A percentile compares a stretch with the other conserved stretches of the same genome.
Evolutionary conservation across 2,888 invertebrate species (phyloP).

Genomic region (Drosophila setosimentum): DNA sequence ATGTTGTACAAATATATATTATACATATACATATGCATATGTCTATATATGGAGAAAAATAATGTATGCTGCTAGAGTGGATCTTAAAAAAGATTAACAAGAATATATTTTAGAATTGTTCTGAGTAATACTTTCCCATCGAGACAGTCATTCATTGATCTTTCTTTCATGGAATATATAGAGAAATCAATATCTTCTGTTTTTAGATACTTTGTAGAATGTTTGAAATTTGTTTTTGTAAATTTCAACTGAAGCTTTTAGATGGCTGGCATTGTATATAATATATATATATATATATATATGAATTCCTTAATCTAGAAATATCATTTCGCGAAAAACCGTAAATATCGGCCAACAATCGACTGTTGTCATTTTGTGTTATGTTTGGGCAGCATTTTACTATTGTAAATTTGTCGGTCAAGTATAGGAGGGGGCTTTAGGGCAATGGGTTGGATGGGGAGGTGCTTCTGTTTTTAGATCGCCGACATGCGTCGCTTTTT

Average conservation of each 20-base stretch:
- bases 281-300: too few relatives aligned
- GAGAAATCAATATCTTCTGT: background rate
- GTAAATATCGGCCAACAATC: constrained; percentile 3
- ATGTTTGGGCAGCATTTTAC: constrained; percentile 14
- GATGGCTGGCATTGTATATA: background rate
- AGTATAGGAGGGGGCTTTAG: background rate
- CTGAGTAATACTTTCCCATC: background rate
- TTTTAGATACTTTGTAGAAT: background rate
- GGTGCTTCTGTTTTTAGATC: constrained; percentile 19
- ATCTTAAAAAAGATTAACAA: background rate
- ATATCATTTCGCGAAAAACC: background rate
- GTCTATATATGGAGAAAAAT: background rate
- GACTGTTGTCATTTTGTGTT: constrained; percentile 8
- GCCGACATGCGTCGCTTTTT: constrained; percentile 30
- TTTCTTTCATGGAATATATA: background rate
- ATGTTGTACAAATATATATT: constrained; percentile 28
- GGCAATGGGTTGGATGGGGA: background rate
- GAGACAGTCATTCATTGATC: background rate
- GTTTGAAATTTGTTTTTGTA: background rate
- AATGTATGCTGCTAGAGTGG: background rate
- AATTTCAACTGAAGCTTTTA: background rate
- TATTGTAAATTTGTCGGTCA: constrained; percentile 28
- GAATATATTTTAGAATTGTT: background rate
- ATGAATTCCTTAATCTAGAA: background rate
- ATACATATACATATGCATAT: background rate